Percentiles rank a stretch among this genome's conserved stretches.
Conservation (phyloP, 30 jellyfish, hydroid and myxozoan genomes). For the Pelagia noctiluca region DNA sequence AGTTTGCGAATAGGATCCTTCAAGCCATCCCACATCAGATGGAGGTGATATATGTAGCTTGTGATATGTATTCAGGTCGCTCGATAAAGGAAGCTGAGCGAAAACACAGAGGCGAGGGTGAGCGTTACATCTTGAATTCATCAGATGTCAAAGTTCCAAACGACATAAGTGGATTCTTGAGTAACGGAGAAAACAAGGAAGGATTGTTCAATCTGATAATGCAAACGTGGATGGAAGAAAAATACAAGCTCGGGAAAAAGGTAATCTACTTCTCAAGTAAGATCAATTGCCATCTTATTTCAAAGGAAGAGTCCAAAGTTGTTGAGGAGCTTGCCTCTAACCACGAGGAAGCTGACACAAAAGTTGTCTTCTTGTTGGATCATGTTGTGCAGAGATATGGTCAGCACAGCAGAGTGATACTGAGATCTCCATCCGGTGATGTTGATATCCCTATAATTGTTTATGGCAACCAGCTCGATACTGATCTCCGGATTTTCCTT, state of each 20-base stretch:
- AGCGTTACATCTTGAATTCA: conserved; percentile 6
- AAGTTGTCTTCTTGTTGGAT: background rate
- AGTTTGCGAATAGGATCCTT: conserved; percentile 21
- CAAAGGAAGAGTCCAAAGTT: conserved; percentile 13
- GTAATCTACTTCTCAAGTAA: conserved; percentile 16
- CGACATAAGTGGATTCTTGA: conserved; percentile 21
- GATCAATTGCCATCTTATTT: background rate
- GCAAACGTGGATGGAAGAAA: conserved; percentile 2
- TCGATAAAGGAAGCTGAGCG: conserved; percentile 36
- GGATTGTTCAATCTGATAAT: conserved; percentile 9
- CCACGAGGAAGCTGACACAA: conserved; percentile 60
- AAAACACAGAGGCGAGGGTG: conserved; percentile 31
- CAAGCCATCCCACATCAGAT: conserved; percentile 22
- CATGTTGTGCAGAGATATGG: conserved; percentile 22
- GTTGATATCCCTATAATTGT: conserved; percentile 27
- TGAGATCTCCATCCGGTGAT: conserved; percentile 49
- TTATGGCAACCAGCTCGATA: conserved; percentile 17
- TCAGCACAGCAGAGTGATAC: conserved; percentile 18
- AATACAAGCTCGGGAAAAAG: conserved; percentile 10
- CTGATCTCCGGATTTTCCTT: conserved; percentile 14
- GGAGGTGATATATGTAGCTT: conserved; percentile 32
- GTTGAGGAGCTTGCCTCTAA: conserved; percentile 18
- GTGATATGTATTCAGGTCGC: conserved; percentile 36
- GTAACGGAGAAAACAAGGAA: conserved; percentile 48
- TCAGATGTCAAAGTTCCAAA: conserved; percentile 27